Evolutionary conservation across 2,888 invertebrate species (phyloP), one percentile per base, ranked within the genome.

Genomic region (Aphodius granarius): DNA sequence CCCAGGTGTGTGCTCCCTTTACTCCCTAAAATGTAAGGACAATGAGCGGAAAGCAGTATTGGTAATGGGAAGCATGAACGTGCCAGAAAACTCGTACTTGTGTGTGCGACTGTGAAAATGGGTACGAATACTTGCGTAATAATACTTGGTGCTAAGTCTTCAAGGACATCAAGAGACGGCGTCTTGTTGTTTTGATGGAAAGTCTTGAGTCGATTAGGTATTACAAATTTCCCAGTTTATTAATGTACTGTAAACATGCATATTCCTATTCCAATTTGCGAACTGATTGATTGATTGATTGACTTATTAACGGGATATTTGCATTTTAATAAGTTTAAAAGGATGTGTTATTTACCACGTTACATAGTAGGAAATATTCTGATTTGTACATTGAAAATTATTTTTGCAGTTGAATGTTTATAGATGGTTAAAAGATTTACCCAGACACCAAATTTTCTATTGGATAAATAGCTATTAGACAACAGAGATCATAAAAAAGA

Each of bases 1-100:
- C 86, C 86, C 86, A 86, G 86, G 86, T 86, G 86, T 85, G 85
- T 84, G 85, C 83, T 86, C 86, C 86, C 86, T 86, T 85, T 83
- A 83, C 85, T 85, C 85, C 82, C 84, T 83, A 84, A 80, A 78
- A 79, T 80, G 77, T 81, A 82, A 82, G 84, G 84, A 85, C 85
- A 85, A 85, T 85, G 82, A 82, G 82, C 78, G 83, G 85, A 85
- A 85, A 83, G 82, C 82, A 85, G 84, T 85, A 83, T 85, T 83
- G 84, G 83, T 84, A 82, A 76, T 76, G 76, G 78, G 78, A 66
- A 73, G 4, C 43, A 73, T 73, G 73, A 73, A 71, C 76, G 73
- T 76, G 73, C 66, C 18, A 66, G 66, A 66, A 66, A 17, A 16
- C 17, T 19, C 72, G 72, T 16, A 62, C n/a, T n/a, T n/a, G n/a